A percentile compares a stretch with the other conserved stretches of the same genome.
phyloP scores from a whole-genome alignment of 2,888 invertebrate genomes.

The Protonemura montana region DNA sequence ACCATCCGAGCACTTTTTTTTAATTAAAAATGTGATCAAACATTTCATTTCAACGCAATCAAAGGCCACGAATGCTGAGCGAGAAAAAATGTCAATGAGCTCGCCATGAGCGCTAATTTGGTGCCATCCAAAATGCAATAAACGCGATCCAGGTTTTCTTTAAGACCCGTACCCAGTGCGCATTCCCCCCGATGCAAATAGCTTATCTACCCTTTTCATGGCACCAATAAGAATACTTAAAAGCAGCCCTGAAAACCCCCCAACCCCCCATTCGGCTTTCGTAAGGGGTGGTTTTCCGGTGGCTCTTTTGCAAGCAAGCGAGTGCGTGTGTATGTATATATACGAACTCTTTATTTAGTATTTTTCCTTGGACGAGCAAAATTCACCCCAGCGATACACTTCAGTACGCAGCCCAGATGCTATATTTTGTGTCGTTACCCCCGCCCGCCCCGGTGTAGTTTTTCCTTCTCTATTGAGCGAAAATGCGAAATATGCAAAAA shows the following conservation, averaged over 20 bases:
- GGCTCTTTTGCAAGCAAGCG: not conserved
- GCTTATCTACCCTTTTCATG: slow-evolving; percentile 36
- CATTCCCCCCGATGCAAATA: slow-evolving; percentile 36
- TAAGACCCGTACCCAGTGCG: not conserved
- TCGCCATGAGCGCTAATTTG: not conserved
- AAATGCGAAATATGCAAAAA: not conserved
- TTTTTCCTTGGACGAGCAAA: slow-evolving; percentile 31
- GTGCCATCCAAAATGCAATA: not conserved
- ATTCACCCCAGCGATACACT: not conserved
- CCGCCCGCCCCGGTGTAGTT: not conserved
- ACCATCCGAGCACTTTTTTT: not conserved
- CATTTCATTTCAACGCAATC: not conserved
- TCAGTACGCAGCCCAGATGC: not conserved
- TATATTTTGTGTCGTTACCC: not conserved
- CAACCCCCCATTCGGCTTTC: not conserved
- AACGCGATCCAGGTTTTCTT: slow-evolving; percentile 3
- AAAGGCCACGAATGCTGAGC: not conserved
- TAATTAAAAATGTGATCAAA: not conserved
- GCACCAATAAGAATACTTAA: slow-evolving; percentile 13
- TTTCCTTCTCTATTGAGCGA: not conserved
- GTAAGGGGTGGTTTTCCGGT: slow-evolving; percentile 16
- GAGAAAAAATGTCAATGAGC: not conserved
- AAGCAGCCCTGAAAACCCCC: no score
- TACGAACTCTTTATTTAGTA: slow-evolving; percentile 36
- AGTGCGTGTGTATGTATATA: not conserved